phyloP scores from a whole-genome alignment of 2,797 vertebrate genomes.

The Cuniculus paca region DNA sequence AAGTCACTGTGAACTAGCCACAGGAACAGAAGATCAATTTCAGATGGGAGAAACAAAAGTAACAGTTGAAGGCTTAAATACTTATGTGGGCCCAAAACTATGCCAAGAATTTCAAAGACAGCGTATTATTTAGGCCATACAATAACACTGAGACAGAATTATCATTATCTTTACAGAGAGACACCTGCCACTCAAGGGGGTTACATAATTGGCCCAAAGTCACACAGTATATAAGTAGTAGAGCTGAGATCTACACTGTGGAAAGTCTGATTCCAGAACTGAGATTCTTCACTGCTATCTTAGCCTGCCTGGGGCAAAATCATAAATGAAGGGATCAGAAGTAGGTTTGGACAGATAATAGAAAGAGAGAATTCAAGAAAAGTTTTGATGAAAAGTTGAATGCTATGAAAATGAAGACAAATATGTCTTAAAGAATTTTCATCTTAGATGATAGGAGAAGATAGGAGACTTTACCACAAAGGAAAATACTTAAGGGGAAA shows the following conservation, averaged over 20 bases:
- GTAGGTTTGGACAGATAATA: background rate
- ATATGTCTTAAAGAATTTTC: background rate
- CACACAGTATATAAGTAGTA: background rate
- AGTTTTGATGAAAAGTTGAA: background rate
- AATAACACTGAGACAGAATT: conserved; percentile 4
- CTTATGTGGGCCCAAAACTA: no score
- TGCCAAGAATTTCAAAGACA: background rate
- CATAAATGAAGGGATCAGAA: background rate
- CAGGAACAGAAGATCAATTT: background rate
- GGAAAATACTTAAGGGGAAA: background rate
- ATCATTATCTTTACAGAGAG: background rate
- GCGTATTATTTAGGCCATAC: background rate
- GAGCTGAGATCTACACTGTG: background rate
- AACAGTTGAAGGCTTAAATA: background rate
- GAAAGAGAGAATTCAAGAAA: background rate
- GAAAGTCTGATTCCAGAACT: background rate
- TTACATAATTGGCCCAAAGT: background rate
- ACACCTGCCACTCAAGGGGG: background rate
- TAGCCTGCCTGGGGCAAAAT: background rate
- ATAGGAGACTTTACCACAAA: background rate
- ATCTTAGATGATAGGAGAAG: background rate
- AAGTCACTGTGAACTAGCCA: conserved; percentile 19
- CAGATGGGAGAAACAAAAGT: background rate
- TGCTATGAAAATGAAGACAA: background rate
- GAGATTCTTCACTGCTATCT: background rate